These are phyloP conservation scores for Wiebesia pumilae DNA, from an alignment of 1,140 invertebrate genomes.

Conservation along the genomic window DNA sequence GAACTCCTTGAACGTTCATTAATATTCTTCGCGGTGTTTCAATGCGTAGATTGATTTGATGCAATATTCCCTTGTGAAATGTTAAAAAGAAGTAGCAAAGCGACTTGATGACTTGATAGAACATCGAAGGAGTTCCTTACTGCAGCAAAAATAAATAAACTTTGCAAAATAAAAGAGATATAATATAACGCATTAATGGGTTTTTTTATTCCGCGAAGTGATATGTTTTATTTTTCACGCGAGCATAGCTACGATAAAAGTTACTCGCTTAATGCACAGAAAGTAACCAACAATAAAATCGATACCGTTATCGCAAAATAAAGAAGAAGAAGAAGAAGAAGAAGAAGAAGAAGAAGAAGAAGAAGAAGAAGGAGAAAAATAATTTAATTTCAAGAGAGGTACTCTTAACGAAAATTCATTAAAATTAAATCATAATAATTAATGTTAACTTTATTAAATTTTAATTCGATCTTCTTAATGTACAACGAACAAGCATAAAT, in stretches of 20 bases:
- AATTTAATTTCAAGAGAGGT: background rate
- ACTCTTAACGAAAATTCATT: background rate
- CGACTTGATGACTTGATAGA: background rate
- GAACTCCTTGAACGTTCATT: background rate
- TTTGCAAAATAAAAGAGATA: background rate
- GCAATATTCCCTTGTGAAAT: background rate
- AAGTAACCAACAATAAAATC: background rate
- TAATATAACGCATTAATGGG: background rate
- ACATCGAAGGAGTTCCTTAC: background rate
- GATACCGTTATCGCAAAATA: background rate
- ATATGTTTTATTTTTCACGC: background rate
- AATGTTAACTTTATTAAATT: too few relatives aligned
- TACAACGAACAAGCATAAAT: too few relatives aligned
- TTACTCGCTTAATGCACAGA: background rate
- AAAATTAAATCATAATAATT: background rate
- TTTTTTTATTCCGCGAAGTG: background rate
- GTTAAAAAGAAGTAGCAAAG: background rate
- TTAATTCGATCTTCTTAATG: too few relatives aligned
- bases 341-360: too few relatives aligned
- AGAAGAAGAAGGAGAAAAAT: too few relatives aligned
- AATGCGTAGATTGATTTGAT: background rate
- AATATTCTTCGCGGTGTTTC: background rate
- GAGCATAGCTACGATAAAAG: background rate
- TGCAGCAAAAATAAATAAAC: background rate
- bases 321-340: too few relatives aligned